Conservation (phyloP, 2,113 vertebrate genomes). For the Centropus unirufus region DNA sequence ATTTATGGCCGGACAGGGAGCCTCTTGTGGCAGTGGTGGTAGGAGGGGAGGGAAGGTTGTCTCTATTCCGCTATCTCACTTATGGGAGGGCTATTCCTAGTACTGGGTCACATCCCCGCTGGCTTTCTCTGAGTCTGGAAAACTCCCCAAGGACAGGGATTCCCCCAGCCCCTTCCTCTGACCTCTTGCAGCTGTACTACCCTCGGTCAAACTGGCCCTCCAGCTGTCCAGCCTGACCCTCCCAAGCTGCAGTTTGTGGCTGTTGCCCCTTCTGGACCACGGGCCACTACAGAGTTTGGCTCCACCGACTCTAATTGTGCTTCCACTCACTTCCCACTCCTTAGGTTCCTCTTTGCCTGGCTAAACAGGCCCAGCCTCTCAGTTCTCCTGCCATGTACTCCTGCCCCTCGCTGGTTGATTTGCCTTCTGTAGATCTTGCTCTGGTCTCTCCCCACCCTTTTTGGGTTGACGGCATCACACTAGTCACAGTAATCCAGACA, state of each 20-base stretch:
- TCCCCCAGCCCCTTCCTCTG: background rate
- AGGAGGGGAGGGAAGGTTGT: background rate
- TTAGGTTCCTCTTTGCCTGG: background rate
- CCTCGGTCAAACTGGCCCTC: background rate
- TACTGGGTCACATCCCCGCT: background rate
- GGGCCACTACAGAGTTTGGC: background rate
- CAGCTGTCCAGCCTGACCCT: background rate
- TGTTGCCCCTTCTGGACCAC: background rate
- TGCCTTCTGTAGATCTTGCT: background rate
- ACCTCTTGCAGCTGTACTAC: background rate
- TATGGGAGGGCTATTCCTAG: background rate
- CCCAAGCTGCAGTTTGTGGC: background rate
- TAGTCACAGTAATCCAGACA: background rate
- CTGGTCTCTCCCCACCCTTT: background rate
- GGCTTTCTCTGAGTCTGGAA: background rate
- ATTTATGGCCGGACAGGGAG: background rate
- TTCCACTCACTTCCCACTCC: background rate
- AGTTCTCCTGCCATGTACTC: background rate
- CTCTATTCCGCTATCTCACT: background rate
- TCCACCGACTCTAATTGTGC: background rate
- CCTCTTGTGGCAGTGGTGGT: background rate
- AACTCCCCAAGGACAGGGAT: background rate
- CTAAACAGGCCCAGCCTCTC: background rate
- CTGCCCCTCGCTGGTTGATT: background rate
- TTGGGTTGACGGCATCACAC: background rate